phyloP scores from a whole-genome alignment of 2,888 invertebrate genomes.

The Diadromus collaris region DNA sequence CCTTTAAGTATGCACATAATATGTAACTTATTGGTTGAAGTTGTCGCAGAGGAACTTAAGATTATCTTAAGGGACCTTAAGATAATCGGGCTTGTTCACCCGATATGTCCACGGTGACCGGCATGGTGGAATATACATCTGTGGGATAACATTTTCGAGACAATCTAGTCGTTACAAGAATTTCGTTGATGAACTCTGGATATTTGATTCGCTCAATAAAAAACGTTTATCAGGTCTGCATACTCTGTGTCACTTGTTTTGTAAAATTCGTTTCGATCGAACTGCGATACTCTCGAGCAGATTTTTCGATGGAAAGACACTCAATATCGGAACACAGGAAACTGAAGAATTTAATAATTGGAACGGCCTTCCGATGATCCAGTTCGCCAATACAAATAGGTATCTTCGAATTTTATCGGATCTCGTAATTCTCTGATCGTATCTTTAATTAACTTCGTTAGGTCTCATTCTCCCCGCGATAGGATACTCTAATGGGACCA shows the following conservation, averaged over 20 bases:
- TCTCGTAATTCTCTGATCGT: slow-evolving; percentile 6
- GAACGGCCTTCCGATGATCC: slow-evolving; percentile 1
- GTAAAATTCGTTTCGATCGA: neutral
- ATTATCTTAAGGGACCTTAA: slow-evolving; percentile 32
- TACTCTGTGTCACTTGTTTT: no score
- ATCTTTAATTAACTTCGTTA: slow-evolving; percentile 20
- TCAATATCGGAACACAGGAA: neutral
- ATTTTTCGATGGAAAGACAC: neutral
- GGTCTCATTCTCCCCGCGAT: neutral
- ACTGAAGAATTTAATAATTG: slow-evolving; percentile 15
- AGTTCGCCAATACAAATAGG: slow-evolving; percentile 2
- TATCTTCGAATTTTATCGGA: slow-evolving; percentile 4
- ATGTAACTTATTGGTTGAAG: no score
- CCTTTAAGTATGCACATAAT: no score
- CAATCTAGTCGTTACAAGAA: no score
- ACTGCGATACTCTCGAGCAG: neutral
- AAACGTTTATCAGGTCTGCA: no score
- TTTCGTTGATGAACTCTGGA: no score
- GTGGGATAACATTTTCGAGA: neutral
- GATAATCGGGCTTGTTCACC: slow-evolving; percentile 28
- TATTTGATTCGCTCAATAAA: no score
- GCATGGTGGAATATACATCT: neutral
- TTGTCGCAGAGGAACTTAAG: no score
- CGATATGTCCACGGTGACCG: neutral
- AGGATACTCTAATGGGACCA: slow-evolving; percentile 13